Conservation (phyloP, 30 jellyfish, hydroid and myxozoan genomes). For the Cassiopea andromeda region DNA sequence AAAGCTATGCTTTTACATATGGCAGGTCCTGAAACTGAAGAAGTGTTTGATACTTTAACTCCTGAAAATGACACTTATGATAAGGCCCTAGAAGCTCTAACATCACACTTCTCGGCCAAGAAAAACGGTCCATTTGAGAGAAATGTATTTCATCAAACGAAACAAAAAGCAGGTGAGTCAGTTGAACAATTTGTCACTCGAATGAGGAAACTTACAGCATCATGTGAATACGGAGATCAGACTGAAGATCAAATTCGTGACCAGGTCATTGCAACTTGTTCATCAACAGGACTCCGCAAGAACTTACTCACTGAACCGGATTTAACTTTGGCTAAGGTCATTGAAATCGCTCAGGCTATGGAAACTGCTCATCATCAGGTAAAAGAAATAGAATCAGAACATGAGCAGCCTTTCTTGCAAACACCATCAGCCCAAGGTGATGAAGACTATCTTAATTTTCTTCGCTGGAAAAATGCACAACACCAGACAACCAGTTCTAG, state of each 20-base stretch:
- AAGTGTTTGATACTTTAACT: neutral
- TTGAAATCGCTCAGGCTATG: neutral
- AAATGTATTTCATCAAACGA: neutral
- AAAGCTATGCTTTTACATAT: neutral
- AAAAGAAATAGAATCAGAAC: constrained; percentile 1
- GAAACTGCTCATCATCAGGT: constrained; percentile 6
- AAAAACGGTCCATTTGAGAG: neutral
- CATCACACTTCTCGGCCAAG: neutral
- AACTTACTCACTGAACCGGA: constrained; percentile 1
- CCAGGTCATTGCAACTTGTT: neutral
- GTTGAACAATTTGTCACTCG: neutral
- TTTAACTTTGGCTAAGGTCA: neutral
- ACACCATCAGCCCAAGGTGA: constrained; percentile 13
- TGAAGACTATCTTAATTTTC: no score
- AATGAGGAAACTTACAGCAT: neutral
- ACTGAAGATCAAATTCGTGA: constrained; percentile 23
- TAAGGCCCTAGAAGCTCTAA: neutral
- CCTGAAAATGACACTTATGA: neutral
- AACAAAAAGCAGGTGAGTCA: neutral
- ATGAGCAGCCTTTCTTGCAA: neutral
- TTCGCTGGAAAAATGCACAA: no score
- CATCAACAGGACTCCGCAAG: constrained; percentile 37
- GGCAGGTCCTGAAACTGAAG: neutral
- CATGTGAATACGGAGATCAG: neutral
- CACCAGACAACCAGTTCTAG: no score